Base-by-base conservation (phyloP, 2,888 invertebrate genomes). In the Orchesellides sinensis region DNA sequence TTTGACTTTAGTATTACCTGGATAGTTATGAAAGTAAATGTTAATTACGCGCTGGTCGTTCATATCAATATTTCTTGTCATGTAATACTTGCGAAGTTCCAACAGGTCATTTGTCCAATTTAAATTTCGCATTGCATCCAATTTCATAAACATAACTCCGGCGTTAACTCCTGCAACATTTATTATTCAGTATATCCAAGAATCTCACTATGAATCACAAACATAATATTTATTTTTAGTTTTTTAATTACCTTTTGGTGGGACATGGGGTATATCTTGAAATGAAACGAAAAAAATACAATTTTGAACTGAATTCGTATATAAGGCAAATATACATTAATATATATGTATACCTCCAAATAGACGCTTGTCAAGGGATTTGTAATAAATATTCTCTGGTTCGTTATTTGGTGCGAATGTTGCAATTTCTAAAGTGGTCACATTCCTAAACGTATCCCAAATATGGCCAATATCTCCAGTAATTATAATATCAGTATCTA, bases 381-480 rank as follows among this genome's bases (percentile, higher is more conserved):
- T 4, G 14, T 56, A 27, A 27, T 27, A 10, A 5, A 3, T 56
- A 17, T 56, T 25, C 14, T 27, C 10, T 12, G 56, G 25, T n/a
- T 56, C 56, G n/a, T 56, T 56, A 17, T 56, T 56, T 1, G 19
- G 6, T 4, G 10, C 23, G 0, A n/a, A 8, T 3, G 27, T 14
- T 5, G 8, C 49, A 45, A 27, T 69, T 29, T 45, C 40, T 29
- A n/a, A 2, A 17, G 1, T 49, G 19, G n/a, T 19, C 49, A 49
- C 8, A 21, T 12, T 17, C 14, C 10, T n/a, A 8, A 45, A 69
- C n/a, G 3, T 10, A 1, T 69, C 3, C 68, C 68, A 69, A 5
- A 69, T 25, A 0, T 23, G 14, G 5, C 52, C 14, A 52, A 69
- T 69, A 52, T 69, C 29, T 69, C 68, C 68, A 6, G 68, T 69